Percentiles rank a stretch among this genome's conserved stretches.
Evolutionary conservation across 2,888 invertebrate species (phyloP).

Genomic region (Apoderus coryli): DNA sequence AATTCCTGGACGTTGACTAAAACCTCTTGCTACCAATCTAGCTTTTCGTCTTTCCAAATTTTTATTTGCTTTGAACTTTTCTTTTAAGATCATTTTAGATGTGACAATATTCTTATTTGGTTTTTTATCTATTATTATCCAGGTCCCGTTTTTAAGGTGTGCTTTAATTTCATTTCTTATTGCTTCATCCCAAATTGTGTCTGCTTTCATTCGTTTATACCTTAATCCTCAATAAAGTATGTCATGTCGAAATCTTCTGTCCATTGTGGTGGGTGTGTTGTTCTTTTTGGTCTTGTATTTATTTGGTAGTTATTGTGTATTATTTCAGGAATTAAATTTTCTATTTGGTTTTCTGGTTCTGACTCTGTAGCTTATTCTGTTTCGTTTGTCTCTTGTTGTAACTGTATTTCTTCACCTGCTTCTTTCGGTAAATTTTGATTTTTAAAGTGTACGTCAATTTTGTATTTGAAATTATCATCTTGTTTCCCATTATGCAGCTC

Average conservation of each 20-base stretch:
- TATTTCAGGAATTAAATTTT: too few species aligned
- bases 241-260: too few species aligned
- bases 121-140: slow-evolving; percentile 16
- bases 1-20: slow-evolving; percentile 19
- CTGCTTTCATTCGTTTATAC: too few species aligned
- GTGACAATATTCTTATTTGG: slow-evolving; percentile 14
- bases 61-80: slow-evolving; percentile 17
- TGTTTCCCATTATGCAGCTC: slow-evolving; percentile 11
- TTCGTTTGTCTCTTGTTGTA: too few species aligned
- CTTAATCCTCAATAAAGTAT: too few species aligned
- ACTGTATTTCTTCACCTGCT: slow-evolving; percentile 12
- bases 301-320: too few species aligned
- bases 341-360: too few species aligned
- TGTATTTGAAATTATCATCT: slow-evolving; percentile 8
- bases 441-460: too few species aligned
- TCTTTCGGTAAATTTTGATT: too few species aligned
- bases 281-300: too few species aligned
- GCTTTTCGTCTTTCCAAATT: slow-evolving; percentile 18
- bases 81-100: slow-evolving; percentile 17
- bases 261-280: too few species aligned
- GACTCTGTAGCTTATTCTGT: too few species aligned
- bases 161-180: slow-evolving; percentile 15
- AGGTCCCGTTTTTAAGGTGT: slow-evolving; percentile 17
- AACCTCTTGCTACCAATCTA: slow-evolving; percentile 21
- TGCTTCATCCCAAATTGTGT: slow-evolving; percentile 17